Evolutionary conservation across 2,888 invertebrate species (phyloP).

Genomic region (Miltochrista miniata): DNA sequence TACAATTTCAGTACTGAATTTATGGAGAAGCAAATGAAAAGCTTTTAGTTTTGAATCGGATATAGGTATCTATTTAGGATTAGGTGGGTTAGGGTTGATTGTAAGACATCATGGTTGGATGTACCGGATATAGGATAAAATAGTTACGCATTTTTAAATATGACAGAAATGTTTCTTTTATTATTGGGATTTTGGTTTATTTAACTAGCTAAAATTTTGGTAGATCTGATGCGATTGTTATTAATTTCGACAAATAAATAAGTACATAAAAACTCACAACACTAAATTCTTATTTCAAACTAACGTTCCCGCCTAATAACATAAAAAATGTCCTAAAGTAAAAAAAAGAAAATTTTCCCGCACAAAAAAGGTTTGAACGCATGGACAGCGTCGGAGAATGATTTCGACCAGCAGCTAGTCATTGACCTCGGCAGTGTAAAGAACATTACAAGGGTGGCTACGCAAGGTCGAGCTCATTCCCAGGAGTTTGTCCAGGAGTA

Average conservation of each 20-base stretch:
- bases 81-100: neutral
- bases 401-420: conserved; percentile 95
- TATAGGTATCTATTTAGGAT: neutral
- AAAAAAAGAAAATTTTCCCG: conserved; percentile 38
- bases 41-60: conserved; percentile 22
- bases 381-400: conserved; percentile 95
- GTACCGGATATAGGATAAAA: too few relatives aligned
- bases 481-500: conserved; percentile 97
- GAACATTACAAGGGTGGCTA: conserved; percentile 94
- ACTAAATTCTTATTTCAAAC: conserved; percentile 30
- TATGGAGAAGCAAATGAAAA: conserved; percentile 80
- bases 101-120: neutral
- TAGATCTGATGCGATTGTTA: conserved; percentile 17
- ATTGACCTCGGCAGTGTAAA: conserved; percentile 94
- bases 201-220: neutral
- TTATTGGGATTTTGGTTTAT: conserved; percentile 20
- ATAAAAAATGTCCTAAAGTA: conserved; percentile 18
- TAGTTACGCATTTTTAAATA: too few relatives aligned
- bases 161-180: neutral
- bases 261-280: conserved; percentile 14
- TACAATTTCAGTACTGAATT: conserved; percentile 80
- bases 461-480: conserved; percentile 95
- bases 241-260: conserved; percentile 32
- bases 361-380: conserved; percentile 90
- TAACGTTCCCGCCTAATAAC: conserved; percentile 40